Evolutionary conservation across 2,888 invertebrate genomes (phyloP), one percentile per base, ranked within the genome.

Genomic region (Patella pellucida): DNA sequence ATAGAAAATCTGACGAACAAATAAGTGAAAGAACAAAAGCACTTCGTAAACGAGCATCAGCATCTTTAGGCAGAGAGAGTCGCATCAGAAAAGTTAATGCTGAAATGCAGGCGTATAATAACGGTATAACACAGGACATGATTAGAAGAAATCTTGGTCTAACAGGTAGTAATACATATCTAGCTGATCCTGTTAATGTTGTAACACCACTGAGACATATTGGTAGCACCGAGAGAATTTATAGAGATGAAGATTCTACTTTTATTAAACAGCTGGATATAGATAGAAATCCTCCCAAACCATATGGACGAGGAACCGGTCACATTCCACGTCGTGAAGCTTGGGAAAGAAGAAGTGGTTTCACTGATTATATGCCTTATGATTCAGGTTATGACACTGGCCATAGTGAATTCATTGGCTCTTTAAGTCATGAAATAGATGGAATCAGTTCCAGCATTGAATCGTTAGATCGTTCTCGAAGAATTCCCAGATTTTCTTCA

Each of bases 321-420:
- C 27, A 62, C 4, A 23, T 74, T 16, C 82, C 82, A n/a, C 52
- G 80, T 12, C 68, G 82, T 27, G 82, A 81, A 68, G 82, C 82
- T 12, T 82, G 82, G 82, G 82, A 82, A 68, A 75, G 68, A 27
- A 77, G 75, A 56, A 78, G 75, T 19, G 23, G 62, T 23, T 62
- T 12, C 23, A 62, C 12, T 62, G 19, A 62, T 62, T 19, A 14
- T 12, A 23, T 23, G 19, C 62, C 23, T 15, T 62, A 23, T 23
- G 62, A 62, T 62, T 19, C 19, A 15, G 62, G 23, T 11, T 23
- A 23, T 11, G 62, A 62, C 23, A 23, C 19, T 19, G 62, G 62
- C 7, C 62, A 62, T 62, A 62, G 62, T 23, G 62, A 62, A 23
- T 62, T 62, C 62, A 19, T 62, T 23, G 62, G 62, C 3, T 62